phyloP scores from a whole-genome alignment of 2,888 invertebrate genomes.

The Rambutsinella grinnellia region DNA sequence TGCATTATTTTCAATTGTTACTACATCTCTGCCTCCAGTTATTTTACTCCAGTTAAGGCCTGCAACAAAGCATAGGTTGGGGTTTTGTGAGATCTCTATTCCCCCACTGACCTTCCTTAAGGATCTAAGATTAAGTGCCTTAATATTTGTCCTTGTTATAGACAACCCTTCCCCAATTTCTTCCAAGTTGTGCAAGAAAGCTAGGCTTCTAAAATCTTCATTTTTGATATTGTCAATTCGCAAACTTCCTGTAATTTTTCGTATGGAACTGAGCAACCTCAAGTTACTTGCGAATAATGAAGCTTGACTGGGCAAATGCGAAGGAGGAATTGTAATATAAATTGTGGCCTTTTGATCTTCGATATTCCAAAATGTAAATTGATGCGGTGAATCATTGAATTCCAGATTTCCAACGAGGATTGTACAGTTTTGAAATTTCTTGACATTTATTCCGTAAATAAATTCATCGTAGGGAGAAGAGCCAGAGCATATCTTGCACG shows the following conservation, averaged over 20 bases:
- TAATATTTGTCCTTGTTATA: neutral
- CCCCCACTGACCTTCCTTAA: neutral
- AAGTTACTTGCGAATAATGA: neutral
- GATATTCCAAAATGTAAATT: too few species aligned
- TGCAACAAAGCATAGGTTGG: neutral
- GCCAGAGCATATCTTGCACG: slow-evolving; percentile 91
- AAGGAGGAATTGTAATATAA: too few species aligned
- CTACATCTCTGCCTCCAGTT: neutral
- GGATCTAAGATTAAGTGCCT: neutral
- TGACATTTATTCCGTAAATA: slow-evolving; percentile 92
- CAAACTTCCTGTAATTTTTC: neutral
- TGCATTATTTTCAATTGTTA: neutral
- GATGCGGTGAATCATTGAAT: too few species aligned
- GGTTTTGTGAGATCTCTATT: neutral
- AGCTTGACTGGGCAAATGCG: too few species aligned
- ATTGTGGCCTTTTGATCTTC: too few species aligned
- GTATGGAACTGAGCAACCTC: neutral
- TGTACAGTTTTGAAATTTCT: slow-evolving; percentile 90
- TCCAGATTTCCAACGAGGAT: slow-evolving; percentile 93
- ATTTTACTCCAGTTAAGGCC: neutral
- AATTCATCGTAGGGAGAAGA: slow-evolving; percentile 75
- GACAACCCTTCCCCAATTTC: neutral
- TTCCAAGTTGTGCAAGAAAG: neutral
- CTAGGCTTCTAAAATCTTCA: neutral
- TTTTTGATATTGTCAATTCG: neutral